Conservation (phyloP, 1,140 invertebrate genomes). For the Papilio machaon region DNA sequence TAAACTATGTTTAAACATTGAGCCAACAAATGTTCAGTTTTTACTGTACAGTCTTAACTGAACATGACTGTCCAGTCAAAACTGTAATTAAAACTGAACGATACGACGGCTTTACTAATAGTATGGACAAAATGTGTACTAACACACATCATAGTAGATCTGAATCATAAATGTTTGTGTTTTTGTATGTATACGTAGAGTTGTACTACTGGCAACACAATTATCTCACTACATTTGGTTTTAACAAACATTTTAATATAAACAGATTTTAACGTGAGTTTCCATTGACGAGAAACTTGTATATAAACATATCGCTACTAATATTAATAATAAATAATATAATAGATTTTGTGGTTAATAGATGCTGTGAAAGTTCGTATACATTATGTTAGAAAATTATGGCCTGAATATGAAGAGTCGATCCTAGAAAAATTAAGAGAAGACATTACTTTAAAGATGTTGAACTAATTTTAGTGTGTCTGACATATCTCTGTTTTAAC, state of each 20-base stretch:
- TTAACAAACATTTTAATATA: constrained; percentile 12
- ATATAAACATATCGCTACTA: not conserved
- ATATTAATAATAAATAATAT: too few species aligned
- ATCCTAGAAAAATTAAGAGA: too few species aligned
- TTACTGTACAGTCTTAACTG: not conserved
- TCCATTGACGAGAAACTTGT: not conserved
- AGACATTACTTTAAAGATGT: too few species aligned
- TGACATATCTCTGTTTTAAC: too few species aligned
- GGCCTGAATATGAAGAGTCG: not conserved
- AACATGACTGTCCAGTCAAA: too few species aligned
- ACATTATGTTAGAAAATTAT: not conserved
- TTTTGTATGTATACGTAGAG: constrained; percentile 6
- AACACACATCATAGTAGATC: not conserved
- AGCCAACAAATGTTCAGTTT: not conserved
- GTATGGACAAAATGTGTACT: constrained; percentile 33
- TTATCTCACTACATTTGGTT: constrained; percentile 35
- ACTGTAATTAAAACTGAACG: not conserved
- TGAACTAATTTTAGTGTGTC: too few species aligned
- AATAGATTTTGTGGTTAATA: not conserved
- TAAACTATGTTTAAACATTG: constrained; percentile 29
- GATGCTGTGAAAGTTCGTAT: not conserved
- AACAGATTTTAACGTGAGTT: not conserved
- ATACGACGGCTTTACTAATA: constrained; percentile 8
- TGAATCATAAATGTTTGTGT: constrained; percentile 20
- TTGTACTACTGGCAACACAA: constrained; percentile 34